Conservation (phyloP, 1,140 invertebrate genomes). For the Aporrectodea caliginosa region DNA sequence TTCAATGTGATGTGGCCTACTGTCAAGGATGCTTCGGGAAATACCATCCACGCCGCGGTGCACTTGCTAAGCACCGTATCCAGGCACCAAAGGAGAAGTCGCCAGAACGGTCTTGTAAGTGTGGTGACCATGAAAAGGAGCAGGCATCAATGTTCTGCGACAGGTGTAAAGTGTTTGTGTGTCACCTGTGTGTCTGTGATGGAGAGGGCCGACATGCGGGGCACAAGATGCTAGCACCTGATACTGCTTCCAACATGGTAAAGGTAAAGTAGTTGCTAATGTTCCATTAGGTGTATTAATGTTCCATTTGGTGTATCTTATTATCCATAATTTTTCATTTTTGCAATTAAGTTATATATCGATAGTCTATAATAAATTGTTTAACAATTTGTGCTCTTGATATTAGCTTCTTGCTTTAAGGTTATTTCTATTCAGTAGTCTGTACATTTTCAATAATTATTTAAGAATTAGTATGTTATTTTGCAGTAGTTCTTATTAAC, state of each 20-base stretch:
- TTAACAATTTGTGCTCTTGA: too few relatives aligned
- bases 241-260: conserved; percentile 41
- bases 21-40: conserved; percentile 81
- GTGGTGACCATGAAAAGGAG: conserved; percentile 74
- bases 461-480: too few relatives aligned
- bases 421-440: too few relatives aligned
- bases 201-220: conserved; percentile 46
- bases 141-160: conserved; percentile 80
- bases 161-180: conserved; percentile 79
- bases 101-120: conserved; percentile 60
- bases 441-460: too few relatives aligned
- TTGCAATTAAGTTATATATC: too few relatives aligned
- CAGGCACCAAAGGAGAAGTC: not conserved
- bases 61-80: conserved; percentile 29
- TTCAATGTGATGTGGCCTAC: conserved; percentile 90
- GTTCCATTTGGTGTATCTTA: too few relatives aligned
- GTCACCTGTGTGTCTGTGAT: conserved; percentile 66
- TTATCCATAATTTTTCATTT: too few relatives aligned
- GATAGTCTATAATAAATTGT: too few relatives aligned
- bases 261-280: conserved; percentile 43
- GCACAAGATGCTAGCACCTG: conserved; percentile 45
- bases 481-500: too few relatives aligned
- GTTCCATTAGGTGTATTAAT: too few relatives aligned
- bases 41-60: conserved; percentile 41
- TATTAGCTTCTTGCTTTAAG: too few relatives aligned